Evolutionary conservation across 2,888 invertebrate species (phyloP).

Genomic region (Aspidiotus rigidus): DNA sequence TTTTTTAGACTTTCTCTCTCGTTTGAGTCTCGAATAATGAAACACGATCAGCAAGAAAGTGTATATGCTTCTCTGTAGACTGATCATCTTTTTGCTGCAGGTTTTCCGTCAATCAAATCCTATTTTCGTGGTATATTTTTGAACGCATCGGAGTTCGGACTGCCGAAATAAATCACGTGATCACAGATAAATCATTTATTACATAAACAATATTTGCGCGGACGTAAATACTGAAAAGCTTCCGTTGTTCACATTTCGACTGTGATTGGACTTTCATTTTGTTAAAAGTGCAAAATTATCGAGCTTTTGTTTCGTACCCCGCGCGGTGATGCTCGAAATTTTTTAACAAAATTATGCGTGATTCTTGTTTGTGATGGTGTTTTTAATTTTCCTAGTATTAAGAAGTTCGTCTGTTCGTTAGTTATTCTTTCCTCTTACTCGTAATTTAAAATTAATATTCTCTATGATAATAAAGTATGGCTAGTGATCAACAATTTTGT

Average conservation of each 20-base stretch:
- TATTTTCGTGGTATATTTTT: no score
- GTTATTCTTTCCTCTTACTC: no score
- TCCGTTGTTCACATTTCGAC: constrained; percentile 28
- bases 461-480: constrained; percentile 23
- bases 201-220: constrained; percentile 2
- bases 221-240: constrained; percentile 21
- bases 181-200: constrained; percentile 17
- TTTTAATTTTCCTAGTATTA: constrained; percentile 18
- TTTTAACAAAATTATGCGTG: constrained; percentile 23
- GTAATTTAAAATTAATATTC: constrained; percentile 13
- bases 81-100: no score
- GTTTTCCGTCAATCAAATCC: no score
- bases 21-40: no score
- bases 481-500: constrained; percentile 76
- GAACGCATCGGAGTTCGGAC: no score
- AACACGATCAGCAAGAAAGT: no score
- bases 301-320: constrained; percentile 33
- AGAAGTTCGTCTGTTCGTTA: constrained; percentile 12
- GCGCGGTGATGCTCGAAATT: constrained; percentile 22
- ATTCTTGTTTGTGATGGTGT: constrained; percentile 27
- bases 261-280: constrained; percentile 33
- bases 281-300: constrained; percentile 32
- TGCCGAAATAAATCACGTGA: constrained; percentile 17
- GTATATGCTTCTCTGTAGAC: no score
- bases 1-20: no score